Evolutionary conservation across 1,140 invertebrate genomes (phyloP), one percentile per base, ranked within the genome.

Genomic region (Camponotus pennsylvanicus): DNA sequence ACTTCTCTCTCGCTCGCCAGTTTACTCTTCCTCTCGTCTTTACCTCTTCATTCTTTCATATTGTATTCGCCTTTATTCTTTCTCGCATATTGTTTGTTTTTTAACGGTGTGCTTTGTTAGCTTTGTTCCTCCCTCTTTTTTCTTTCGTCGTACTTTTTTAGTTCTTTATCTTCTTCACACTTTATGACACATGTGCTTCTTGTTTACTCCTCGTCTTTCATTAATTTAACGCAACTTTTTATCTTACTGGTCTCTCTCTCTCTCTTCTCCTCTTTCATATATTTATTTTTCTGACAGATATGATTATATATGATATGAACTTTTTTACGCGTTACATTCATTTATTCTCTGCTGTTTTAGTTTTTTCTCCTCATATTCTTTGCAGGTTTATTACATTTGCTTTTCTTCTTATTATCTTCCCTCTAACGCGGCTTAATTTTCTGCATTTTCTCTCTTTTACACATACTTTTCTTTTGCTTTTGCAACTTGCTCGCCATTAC

Each of bases 51-150:
- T 34, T 45, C 34, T 13, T 15, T 67, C 61, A 13, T 15, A 40
- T 57, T 37, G 34, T 55, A 40, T 57, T 70, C 55, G 80, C 80
- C 49, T 83, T 63, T 75, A 75, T 45, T 1, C 27, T 55, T n/a
- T 52, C 45, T 52, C 45, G 64, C 7, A n/a, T 13, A 34, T 34
- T 37, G 32, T 21, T 45, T 70, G 42, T 64, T 45, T 34, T 11
- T 21, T 69, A 80, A 70, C 64, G 64, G 77, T 40, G 32, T 9
- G 77, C 77, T 78, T 78, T 78, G 59, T 69, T 34, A 80, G 45
- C 64, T 55, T 37, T 13, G 18, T 55, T 70, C 32, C 45, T 69
- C 40, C 40, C 34, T 27, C 59, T 55, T 13, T 18, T 69, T 55
- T 13, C 11, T 69, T 34, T 15, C 40, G 45, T n/a, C 13, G 21